Evolutionary conservation across 1,140 invertebrate genomes (phyloP), one percentile per base, ranked within the genome.

Genomic region (Oryzaephilus surinamensis): DNA sequence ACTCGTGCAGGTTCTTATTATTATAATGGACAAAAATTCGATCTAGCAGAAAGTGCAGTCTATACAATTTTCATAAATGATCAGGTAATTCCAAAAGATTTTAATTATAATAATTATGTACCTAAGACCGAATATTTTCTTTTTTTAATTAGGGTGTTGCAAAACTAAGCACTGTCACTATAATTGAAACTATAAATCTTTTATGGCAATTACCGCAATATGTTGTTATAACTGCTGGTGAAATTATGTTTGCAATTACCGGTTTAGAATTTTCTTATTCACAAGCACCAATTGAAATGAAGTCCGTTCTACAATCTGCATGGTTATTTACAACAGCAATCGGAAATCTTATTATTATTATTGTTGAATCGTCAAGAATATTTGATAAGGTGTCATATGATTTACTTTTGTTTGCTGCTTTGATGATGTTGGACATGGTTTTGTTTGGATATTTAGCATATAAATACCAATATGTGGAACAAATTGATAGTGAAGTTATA

Each of bases 251-350:
- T 58, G 88, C 84, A 0, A 76, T 96, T 10, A 95, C 89, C 0
- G 92, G 91, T 6, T 68, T 94, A 6, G 84, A 92, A 51, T 96
- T 96, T 64, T 85, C 88, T 0, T 97, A 94, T 60, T 80, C 79
- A 5, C 77, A 95, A 72, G 84, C 91, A 0, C 92, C 92, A 0
- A 59, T 65, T n/a, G 83, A 77, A 42, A 94, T 97, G 90, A 96
- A 93, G 57, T 87, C 91, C 0, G 74, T 97, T 0, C 60, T 98
- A 15, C 82, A 89, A 57, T 88, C 93, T 4, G 73, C 76, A 2
- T 97, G 90, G 86, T 66, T 94, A 16, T 58, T 97, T 0, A 93
- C 90, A 0, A 83, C 84, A 5, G 87, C 93, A 0, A 72, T 92
- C 54, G 94, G 94, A 13, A 95, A 97, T 63, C 61, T 95, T 4